Evolutionary conservation across 2,113 vertebrate genomes (phyloP).

Genomic region (Paratilapia polleni): DNA sequence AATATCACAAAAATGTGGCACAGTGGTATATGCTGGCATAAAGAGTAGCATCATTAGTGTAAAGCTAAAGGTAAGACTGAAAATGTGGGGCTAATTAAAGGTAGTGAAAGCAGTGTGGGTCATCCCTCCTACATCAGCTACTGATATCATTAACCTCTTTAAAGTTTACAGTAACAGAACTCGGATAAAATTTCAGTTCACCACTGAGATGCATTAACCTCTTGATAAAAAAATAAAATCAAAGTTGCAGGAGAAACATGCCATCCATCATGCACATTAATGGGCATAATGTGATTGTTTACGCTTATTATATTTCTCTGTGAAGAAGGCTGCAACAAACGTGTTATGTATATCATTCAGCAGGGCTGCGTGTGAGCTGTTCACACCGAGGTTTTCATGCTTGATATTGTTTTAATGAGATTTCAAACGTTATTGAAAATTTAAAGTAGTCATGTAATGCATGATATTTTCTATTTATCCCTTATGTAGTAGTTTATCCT

Average conservation of each 20-base stretch:
- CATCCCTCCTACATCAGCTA: background rate
- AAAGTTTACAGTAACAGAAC: slow-evolving; percentile 11
- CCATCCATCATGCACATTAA: background rate
- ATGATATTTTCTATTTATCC: background rate
- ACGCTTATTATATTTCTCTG: background rate
- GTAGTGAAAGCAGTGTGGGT: slow-evolving; percentile 2
- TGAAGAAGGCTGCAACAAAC: background rate
- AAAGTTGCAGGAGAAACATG: background rate
- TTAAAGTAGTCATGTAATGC: background rate
- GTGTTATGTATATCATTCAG: background rate
- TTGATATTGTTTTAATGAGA: background rate
- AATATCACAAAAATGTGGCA: background rate
- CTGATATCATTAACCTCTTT: slow-evolving; percentile 2
- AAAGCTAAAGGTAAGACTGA: slow-evolving; percentile 2
- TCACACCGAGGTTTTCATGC: background rate
- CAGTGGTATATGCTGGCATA: background rate
- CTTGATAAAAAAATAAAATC: background rate
- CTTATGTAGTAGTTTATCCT: background rate
- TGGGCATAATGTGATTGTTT: background rate
- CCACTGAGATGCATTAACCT: slow-evolving; percentile 1
- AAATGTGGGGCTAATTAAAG: slow-evolving; percentile 3
- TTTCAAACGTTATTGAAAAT: background rate
- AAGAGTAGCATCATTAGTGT: background rate
- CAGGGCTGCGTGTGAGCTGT: background rate
- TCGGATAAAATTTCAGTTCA: background rate